Base-by-base conservation (phyloP, 2,113 vertebrate genomes). In the Spea bombifrons region DNA sequence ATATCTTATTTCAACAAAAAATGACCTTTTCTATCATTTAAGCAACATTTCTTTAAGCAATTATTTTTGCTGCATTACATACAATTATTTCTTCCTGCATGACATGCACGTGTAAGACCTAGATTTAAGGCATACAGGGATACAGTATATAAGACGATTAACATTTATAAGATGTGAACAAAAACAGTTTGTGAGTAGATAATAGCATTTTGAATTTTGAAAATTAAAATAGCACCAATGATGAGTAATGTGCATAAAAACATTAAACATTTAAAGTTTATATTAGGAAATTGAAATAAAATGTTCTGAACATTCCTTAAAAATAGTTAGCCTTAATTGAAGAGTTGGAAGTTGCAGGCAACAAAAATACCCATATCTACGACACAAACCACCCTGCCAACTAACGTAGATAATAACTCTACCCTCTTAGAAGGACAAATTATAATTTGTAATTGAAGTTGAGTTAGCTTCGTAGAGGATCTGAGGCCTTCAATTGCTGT, bases 1-100 rank as follows among this genome's bases (percentile, higher is more conserved):
- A 44, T 78, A 72, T 79, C 61, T 73, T 73, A 66, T 79, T 73
- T 79, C 76, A 66, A 64, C 63, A 66, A 73, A 61, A 57, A 30
- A 16, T 79, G 48, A 79, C 59, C 76, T 73, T 71, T 73, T 79
- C 69, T 79, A 73, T 79, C 59, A 79, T 79, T 79, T 72, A 48
- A 73, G 49, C 44, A 65, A 72, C 50, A 79, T 66, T 64, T 66
- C 69, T 73, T 66, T 63, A 66, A 9, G 61, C 76, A 72, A 79
- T 73, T 73, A 55, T 47, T 79, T 71, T 79, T 72, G 44, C 49
- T 57, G 61, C 70, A 79, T 73, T 79, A 72, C 71, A 66, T 79
- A 79, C 72, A 78, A 47, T 64, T 68, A 78, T 55, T 53, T 71
- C 68, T 68, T 71, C 53, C 55, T n/a, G 53, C 66, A 63, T 70